phyloP scores from a whole-genome alignment of 2,888 invertebrate genomes.

The Lordiphosa fenestrarum region DNA sequence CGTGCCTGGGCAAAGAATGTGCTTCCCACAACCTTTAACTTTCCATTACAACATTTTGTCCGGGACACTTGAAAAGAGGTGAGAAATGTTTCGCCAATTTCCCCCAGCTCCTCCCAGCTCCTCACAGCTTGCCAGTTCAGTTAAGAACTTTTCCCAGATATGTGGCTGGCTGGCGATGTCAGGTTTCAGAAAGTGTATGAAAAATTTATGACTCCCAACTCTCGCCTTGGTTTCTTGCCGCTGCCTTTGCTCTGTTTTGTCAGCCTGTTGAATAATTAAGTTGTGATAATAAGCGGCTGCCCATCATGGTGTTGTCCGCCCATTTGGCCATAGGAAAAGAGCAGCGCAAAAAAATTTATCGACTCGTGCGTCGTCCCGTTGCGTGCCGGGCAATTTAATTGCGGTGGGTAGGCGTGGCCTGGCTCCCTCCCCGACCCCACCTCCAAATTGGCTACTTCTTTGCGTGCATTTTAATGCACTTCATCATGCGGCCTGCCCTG shows the following conservation, averaged over 20 bases:
- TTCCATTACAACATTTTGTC: too few relatives aligned
- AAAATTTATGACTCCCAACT: constrained; percentile 30
- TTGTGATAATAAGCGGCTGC: constrained; percentile 54
- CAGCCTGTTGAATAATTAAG: constrained; percentile 66
- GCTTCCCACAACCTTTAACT: too few relatives aligned
- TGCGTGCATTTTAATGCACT: constrained; percentile 70
- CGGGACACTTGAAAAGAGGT: too few relatives aligned
- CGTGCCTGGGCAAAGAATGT: too few relatives aligned
- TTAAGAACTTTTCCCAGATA: too few relatives aligned
- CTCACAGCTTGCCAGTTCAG: too few relatives aligned
- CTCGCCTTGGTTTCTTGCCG: constrained; percentile 9
- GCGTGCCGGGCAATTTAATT: constrained; percentile 70
- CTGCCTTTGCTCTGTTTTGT: constrained; percentile 10
- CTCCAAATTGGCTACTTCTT: constrained; percentile 14
- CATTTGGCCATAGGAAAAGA: constrained; percentile 28
- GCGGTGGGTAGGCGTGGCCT: constrained; percentile 51
- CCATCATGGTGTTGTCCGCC: constrained; percentile 10
- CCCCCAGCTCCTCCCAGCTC: too few relatives aligned
- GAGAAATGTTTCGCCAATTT: too few relatives aligned
- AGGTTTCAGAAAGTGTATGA: constrained; percentile 21
- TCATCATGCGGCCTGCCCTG: constrained; percentile 58
- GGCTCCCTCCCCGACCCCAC: constrained; percentile 8
- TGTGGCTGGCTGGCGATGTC: neutral
- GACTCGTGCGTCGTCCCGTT: constrained; percentile 73
- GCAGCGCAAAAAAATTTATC: constrained; percentile 52